These are phyloP conservation scores for Discoglossus pictus DNA, from an alignment of 2,797 vertebrate genomes.

Conservation along the genomic window DNA sequence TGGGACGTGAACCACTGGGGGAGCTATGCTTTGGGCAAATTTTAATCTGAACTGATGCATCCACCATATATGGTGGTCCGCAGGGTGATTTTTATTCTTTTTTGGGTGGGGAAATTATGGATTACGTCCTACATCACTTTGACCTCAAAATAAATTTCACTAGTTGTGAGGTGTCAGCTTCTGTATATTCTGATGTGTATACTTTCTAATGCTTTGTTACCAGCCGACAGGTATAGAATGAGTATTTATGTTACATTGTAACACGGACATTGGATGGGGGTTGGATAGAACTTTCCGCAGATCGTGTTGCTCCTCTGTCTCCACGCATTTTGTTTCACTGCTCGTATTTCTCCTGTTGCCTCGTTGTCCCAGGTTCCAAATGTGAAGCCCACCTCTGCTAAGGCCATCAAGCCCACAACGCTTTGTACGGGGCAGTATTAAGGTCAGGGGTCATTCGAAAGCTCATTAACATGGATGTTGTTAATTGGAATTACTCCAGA, in stretches of 20 bases:
- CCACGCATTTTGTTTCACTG: conserved; percentile 56
- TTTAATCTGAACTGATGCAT: too few species aligned
- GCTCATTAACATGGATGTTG: conserved; percentile 69
- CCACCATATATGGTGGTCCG: too few species aligned
- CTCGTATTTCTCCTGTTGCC: conserved; percentile 71
- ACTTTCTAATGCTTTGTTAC: too few species aligned
- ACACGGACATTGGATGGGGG: conserved; percentile 21
- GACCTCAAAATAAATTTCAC: too few species aligned
- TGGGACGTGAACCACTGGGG: too few species aligned
- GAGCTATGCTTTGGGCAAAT: too few species aligned
- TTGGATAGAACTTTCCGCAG: conserved; percentile 5
- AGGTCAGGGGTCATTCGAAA: conserved; percentile 84
- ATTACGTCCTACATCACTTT: too few species aligned
- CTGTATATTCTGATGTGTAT: too few species aligned
- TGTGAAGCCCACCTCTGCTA: conserved; percentile 75
- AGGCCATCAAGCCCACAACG: conserved; percentile 74
- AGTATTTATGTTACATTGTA: background rate
- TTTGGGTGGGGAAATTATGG: too few species aligned
- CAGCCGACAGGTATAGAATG: background rate
- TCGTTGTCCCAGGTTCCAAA: conserved; percentile 82
- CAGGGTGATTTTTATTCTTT: too few species aligned
- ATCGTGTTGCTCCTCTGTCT: conserved; percentile 50
- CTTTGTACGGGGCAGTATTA: conserved; percentile 83
- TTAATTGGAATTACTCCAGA: conserved; percentile 64
- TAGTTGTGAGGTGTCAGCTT: too few species aligned